Evolutionary conservation across 2,888 invertebrate species (phyloP), one percentile per base, ranked within the genome.

Genomic region (Aspidiotus rigidus): DNA sequence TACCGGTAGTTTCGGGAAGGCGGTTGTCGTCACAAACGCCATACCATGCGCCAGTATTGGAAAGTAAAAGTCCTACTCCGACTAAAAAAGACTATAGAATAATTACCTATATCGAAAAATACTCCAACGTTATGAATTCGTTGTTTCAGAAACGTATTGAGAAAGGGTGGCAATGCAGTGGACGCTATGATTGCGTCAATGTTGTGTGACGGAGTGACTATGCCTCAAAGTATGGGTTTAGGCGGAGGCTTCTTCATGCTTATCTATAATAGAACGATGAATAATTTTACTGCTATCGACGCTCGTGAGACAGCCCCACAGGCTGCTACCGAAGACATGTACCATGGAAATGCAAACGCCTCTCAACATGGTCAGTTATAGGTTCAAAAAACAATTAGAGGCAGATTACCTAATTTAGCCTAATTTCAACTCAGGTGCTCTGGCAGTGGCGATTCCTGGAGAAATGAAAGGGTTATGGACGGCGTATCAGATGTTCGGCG

Each of bases 401-500:
- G 28, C 5, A 28, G 5, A 28, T 28, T 1, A 28, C 28, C 28
- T 28, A 28, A 17, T 0, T 55, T 55, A 13, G 5, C 56, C 11
- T 1, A 28, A 28, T 28, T 28, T 28, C 5, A 28, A 28, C 28
- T 1, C 75, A 80, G 87, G 86, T 73, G 87, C 86, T 0, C 78
- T 86, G 73, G 83, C 93, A 0, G 83, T 89, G 11, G 96, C 87
- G 11, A 88, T 96, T 13, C 95, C 96, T 0, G 93, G 93, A 9
- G 95, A 95, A 79, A 78, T 96, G 13, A 80, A 83, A 69, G 96
- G 96, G 1, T 92, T 91, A 77, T 87, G 88, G 83, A 85, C 82
- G 70, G 84, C 91, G 44, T 85, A 92, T 79, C 78, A 84, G 72
- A 72, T 72, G 42, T 75, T 72, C 40, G 74, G 86, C 76, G 93